These are phyloP conservation scores for Arnoldichthys spilopterus DNA, from an alignment of 2,797 vertebrate genomes.

Conservation along the genomic window DNA sequence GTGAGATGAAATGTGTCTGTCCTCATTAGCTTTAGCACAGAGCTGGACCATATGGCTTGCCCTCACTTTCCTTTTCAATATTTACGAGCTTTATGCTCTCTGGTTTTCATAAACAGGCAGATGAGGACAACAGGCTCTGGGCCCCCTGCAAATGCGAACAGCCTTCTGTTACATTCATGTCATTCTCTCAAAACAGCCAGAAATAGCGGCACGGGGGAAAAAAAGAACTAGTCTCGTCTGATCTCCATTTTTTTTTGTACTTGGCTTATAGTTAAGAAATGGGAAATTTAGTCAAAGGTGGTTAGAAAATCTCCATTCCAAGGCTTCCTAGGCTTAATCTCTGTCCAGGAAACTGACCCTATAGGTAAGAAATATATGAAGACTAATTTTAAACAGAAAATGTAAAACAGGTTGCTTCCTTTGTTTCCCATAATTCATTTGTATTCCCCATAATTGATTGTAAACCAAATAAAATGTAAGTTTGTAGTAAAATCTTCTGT, in stretches of 20 bases:
- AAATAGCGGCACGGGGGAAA: not conserved
- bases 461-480: no score
- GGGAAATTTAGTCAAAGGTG: not conserved
- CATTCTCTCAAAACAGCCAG: conserved; percentile 37
- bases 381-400: no score
- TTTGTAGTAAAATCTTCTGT: no score
- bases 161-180: conserved; percentile 45
- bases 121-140: conserved; percentile 41
- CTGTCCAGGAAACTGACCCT: no score
- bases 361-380: no score
- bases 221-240: not conserved
- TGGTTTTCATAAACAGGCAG: conserved; percentile 53
- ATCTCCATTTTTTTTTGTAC: not conserved
- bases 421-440: no score
- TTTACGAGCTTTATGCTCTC: conserved; percentile 73
- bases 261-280: not conserved
- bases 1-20: conserved; percentile 86
- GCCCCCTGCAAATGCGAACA: conserved; percentile 37
- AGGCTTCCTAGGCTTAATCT: not conserved
- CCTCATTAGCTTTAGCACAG: conserved; percentile 91
- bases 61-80: conserved; percentile 74
- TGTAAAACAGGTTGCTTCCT: no score
- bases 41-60: conserved; percentile 87
- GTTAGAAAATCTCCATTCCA: not conserved
- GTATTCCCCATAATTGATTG: no score